A percentile compares a stretch with the other conserved stretches of the same genome.
Evolutionary conservation across 2,888 invertebrate species (phyloP).

Genomic region (Apamea epomidion): DNA sequence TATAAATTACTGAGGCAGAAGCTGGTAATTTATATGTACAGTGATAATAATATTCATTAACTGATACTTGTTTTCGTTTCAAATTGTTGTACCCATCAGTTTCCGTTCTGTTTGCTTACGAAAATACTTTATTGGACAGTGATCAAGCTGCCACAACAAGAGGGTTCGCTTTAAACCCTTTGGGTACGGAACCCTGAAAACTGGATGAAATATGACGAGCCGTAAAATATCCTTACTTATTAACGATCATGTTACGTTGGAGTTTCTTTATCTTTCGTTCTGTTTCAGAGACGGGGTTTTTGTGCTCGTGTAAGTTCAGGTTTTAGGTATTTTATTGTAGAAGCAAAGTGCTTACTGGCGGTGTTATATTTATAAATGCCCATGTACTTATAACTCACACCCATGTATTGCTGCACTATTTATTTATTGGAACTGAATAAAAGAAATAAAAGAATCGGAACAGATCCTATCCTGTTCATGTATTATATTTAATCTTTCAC

Average conservation of each 20-base stretch:
- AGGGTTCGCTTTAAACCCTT: slow-evolving; percentile 16
- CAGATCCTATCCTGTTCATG: background rate
- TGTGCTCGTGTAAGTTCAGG: background rate
- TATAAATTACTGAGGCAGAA: no score
- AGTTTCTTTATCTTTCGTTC: slow-evolving; percentile 19
- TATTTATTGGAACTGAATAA: background rate
- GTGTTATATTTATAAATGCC: background rate
- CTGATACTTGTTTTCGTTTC: background rate
- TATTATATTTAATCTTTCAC: background rate
- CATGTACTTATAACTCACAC: background rate
- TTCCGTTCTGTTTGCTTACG: background rate
- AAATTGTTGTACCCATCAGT: background rate
- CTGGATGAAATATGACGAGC: slow-evolving; percentile 44
- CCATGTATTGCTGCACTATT: background rate
- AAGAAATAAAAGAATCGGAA: no score
- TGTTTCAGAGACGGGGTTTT: slow-evolving; percentile 1
- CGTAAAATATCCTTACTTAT: slow-evolving; percentile 53
- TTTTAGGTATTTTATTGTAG: background rate
- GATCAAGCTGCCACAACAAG: slow-evolving; percentile 4
- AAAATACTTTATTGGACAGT: background rate
- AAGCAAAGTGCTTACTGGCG: background rate
- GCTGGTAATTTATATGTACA: background rate
- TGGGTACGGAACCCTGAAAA: slow-evolving; percentile 29
- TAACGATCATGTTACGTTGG: slow-evolving; percentile 37
- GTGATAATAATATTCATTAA: background rate